Evolutionary conservation across 2,888 invertebrate species (phyloP).

Genomic region (Tanytarsus gracilentus): DNA sequence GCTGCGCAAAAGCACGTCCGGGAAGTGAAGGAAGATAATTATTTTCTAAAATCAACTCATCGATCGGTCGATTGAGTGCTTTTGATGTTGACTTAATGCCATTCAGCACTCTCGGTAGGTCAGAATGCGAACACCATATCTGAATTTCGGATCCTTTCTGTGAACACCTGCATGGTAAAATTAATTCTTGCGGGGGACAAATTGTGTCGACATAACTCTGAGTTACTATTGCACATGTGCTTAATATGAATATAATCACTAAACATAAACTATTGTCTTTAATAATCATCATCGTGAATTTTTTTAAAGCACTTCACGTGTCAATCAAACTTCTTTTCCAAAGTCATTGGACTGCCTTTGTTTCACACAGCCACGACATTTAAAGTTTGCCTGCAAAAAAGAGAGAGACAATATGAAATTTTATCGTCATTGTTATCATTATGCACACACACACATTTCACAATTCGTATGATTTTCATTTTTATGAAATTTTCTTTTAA

Average conservation of each 20-base stretch:
- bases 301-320: no score
- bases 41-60: conserved; percentile 79
- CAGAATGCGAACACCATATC: conserved; percentile 91
- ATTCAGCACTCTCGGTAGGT: conserved; percentile 64
- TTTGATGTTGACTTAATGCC: conserved; percentile 62
- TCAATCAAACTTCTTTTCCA: no score
- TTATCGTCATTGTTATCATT: no score
- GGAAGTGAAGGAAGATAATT: conserved; percentile 79
- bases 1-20: conserved; percentile 65
- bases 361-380: no score
- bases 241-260: background rate
- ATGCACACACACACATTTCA: no score
- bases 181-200: conserved; percentile 68
- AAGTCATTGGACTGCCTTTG: conserved; percentile 21
- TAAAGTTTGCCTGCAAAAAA: no score
- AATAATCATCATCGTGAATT: conserved; percentile 16
- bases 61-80: conserved; percentile 60
- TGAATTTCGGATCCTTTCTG: conserved; percentile 68
- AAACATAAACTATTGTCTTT: conserved; percentile 28
- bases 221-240: conserved; percentile 10
- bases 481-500: no score
- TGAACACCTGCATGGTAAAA: conserved; percentile 74
- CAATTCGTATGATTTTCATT: no score
- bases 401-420: no score
- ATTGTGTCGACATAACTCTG: conserved; percentile 33